Evolutionary conservation across 2,888 invertebrate species (phyloP).

Genomic region (Netelia melanura): DNA sequence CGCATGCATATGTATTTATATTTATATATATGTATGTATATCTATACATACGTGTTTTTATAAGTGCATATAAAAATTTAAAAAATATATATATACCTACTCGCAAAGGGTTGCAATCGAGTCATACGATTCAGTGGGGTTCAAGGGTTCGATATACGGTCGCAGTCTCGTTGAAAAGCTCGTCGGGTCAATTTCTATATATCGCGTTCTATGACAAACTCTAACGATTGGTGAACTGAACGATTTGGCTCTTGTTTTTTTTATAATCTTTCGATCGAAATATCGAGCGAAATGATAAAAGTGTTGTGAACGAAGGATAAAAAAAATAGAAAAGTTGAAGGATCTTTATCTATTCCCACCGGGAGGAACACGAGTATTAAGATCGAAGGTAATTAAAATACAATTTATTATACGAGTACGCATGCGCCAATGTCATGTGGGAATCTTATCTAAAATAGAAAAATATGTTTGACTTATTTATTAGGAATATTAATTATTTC

Average conservation of each 20-base stretch:
- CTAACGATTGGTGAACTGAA: too few species aligned
- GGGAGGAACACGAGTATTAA: background rate
- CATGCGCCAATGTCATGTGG: background rate
- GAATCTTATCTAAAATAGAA: background rate
- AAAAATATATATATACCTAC: background rate
- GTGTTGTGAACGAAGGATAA: conserved; percentile 2
- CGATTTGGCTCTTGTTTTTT: background rate
- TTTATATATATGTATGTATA: background rate
- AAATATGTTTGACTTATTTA: background rate
- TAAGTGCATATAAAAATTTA: too few species aligned
- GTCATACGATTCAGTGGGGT: conserved; percentile 8
- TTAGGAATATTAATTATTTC: background rate
- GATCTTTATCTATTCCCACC: background rate
- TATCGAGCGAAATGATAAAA: background rate
- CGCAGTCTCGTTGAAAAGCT: conserved; percentile 13
- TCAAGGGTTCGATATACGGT: conserved; percentile 27
- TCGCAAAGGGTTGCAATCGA: conserved; percentile 25
- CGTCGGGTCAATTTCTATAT: conserved; percentile 6
- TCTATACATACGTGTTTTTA: too few species aligned
- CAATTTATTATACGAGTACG: background rate
- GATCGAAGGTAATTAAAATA: conserved; percentile 23
- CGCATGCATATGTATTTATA: conserved; percentile 21
- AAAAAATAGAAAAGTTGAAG: background rate
- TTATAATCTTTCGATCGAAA: background rate
- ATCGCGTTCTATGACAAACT: background rate